phyloP scores from a whole-genome alignment of 2,888 invertebrate genomes.

The Trachelus iudaicus region DNA sequence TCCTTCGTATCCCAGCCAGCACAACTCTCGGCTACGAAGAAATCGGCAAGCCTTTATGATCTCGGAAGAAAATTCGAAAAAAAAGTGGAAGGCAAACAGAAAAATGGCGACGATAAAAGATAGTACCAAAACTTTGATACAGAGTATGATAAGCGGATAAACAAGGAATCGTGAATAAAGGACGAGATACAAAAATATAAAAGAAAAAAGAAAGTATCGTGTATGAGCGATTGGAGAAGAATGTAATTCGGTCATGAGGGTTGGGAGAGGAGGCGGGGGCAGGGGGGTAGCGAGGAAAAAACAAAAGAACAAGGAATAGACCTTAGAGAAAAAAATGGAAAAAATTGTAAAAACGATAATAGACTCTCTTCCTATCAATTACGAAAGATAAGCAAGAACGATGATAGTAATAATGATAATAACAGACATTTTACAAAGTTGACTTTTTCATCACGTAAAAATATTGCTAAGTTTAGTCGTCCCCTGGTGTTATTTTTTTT shows the following conservation, averaged over 20 bases:
- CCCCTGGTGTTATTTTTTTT: background rate
- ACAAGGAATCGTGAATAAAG: constrained; percentile 24
- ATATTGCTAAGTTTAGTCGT: constrained; percentile 52
- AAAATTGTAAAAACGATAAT: background rate
- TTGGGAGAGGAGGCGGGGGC: too few species aligned
- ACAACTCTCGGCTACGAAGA: background rate
- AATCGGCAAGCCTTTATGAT: background rate
- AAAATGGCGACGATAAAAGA: background rate
- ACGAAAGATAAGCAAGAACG: background rate
- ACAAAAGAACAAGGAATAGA: background rate
- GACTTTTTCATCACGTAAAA: constrained; percentile 52
- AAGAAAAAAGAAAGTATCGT: constrained; percentile 13
- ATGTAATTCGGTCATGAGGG: too few species aligned
- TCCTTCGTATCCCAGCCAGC: background rate
- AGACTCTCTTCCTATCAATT: too few species aligned
- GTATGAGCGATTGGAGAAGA: background rate
- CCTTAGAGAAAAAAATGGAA: background rate
- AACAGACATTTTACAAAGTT: constrained; percentile 45
- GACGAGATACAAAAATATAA: constrained; percentile 8
- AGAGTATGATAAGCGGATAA: too few species aligned
- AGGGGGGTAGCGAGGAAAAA: too few species aligned
- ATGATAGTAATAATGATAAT: constrained; percentile 2
- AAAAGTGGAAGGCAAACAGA: constrained; percentile 15
- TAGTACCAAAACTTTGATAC: too few species aligned
- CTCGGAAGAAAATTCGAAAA: constrained; percentile 16